phyloP scores from a whole-genome alignment of 1,140 invertebrate species.

The Lithobius niger region DNA sequence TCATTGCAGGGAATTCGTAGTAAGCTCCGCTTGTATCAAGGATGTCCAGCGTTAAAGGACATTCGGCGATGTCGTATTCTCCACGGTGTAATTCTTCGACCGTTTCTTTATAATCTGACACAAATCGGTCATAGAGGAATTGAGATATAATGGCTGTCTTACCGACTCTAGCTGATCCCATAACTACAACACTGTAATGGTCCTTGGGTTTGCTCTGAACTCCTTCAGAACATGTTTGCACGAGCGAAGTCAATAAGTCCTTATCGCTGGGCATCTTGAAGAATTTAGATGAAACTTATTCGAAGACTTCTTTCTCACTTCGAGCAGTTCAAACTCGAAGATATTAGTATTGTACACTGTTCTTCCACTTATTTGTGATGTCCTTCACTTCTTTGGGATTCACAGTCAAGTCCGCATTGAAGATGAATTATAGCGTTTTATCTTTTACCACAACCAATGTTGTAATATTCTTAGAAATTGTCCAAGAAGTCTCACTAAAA shows the following conservation, averaged over 20 bases:
- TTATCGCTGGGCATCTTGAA: neutral
- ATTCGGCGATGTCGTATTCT: slow-evolving; percentile 26
- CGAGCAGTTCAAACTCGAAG: no score
- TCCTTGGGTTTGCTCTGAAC: slow-evolving; percentile 21
- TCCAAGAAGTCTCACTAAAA: no score
- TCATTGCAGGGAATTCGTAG: slow-evolving; percentile 84
- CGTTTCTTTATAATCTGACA: slow-evolving; percentile 27
- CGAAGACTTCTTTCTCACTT: no score
- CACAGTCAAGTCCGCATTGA: no score
- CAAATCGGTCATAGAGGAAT: slow-evolving; percentile 72
- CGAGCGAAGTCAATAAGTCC: neutral
- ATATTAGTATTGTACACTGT: no score
- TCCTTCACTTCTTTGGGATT: no score
- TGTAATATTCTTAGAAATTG: no score
- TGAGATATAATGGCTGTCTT: slow-evolving; percentile 84
- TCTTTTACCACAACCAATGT: no score
- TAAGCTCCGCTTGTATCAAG: slow-evolving; percentile 58
- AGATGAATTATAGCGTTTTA: no score
- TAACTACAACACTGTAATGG: slow-evolving; percentile 29
- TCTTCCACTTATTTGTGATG: no score
- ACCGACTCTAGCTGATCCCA: slow-evolving; percentile 44
- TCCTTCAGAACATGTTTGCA: slow-evolving; percentile 1
- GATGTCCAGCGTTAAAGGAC: slow-evolving; percentile 62
- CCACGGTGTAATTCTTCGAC: slow-evolving; percentile 30
- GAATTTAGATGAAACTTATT: no score